Evolutionary conservation across 1,140 invertebrate species (phyloP), one percentile per base, ranked within the genome.

Genomic region (Papilio helenus): DNA sequence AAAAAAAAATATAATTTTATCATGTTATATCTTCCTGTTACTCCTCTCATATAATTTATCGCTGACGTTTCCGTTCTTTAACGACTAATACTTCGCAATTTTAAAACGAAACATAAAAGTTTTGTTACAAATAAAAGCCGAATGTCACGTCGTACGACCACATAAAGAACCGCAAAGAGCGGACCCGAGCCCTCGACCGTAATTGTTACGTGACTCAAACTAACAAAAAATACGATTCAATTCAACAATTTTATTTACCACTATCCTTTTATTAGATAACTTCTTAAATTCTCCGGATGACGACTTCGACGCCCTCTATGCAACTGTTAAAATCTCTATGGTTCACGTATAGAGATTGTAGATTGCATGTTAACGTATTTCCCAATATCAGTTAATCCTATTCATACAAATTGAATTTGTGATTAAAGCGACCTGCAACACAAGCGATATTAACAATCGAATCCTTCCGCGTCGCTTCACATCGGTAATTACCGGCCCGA

Each of bases 161-260:
- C 61, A 65, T 65, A 65, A 65, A 65, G 61, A 65, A 65, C 61
- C 61, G 26, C 61, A 29, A 65, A 29, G 61, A 16, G 61, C 26
- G 26, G 26, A 65, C 23, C 12, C 61, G 61, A 29, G 23, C 61
- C 61, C 61, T 65, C 23, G 3, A 61, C 61, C 61, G 61, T 65
- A 65, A 65, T 65, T 65, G 61, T 65, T 65, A 65, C 61, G 61
- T 65, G 61, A 65, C 61, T 65, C 12, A 65, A 29, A 65, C 61
- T 14, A 65, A 26, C 18, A 8, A 29, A 65, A 29, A 65, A 65
- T 16, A 65, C 61, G 14, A 29, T 65, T 65, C 26, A 16, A 65
- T 65, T 65, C 23, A 26, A 16, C 10, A 3, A 65, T 65, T 65
- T 65, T 18, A 65, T 65, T 29, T 26, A 29, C 61, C 4, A 12